Percentiles rank a stretch among this genome's conserved stretches.
These are phyloP conservation scores for Sinohyriopsis cumingii DNA, from an alignment of 2,888 invertebrate genomes.

Conservation along the genomic window DNA sequence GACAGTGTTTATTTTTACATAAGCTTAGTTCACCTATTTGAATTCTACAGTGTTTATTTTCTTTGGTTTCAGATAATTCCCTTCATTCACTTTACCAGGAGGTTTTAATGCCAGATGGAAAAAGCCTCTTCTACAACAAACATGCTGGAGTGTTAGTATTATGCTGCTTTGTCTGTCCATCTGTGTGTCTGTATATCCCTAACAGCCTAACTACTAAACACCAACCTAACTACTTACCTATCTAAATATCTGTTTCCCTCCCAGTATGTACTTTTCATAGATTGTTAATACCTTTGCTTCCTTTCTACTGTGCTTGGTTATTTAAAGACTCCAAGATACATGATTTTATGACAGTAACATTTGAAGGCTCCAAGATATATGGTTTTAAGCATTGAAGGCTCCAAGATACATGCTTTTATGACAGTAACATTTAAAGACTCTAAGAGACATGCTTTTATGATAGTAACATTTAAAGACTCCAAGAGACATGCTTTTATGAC, in stretches of 20 bases:
- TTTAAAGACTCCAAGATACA: no score
- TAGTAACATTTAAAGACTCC: no score
- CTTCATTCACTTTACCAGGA: constrained; percentile 68
- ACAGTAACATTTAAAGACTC: no score
- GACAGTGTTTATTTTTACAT: no score
- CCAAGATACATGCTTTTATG: no score
- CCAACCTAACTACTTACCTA: background rate
- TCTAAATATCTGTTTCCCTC: background rate
- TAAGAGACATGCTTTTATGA: no score
- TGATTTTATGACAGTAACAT: no score
- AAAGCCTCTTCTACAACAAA: constrained; percentile 72
- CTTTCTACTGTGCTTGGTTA: background rate
- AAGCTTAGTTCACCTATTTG: background rate
- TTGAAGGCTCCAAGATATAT: no score
- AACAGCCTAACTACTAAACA: background rate
- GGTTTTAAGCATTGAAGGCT: no score
- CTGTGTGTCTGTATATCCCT: background rate
- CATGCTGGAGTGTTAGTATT: constrained; percentile 72
- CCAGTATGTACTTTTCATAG: background rate
- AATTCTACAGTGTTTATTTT: constrained; percentile 1
- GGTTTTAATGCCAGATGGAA: constrained; percentile 61
- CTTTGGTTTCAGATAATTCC: constrained; percentile 17
- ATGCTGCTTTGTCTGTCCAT: background rate
- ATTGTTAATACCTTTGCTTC: background rate
- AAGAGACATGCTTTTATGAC: no score